A percentile compares a stretch with the other conserved stretches of the same genome.
These are phyloP conservation scores for Poeciliopsis turrubarensis DNA, from an alignment of 2,113 vertebrate species.

Conservation along the genomic window DNA sequence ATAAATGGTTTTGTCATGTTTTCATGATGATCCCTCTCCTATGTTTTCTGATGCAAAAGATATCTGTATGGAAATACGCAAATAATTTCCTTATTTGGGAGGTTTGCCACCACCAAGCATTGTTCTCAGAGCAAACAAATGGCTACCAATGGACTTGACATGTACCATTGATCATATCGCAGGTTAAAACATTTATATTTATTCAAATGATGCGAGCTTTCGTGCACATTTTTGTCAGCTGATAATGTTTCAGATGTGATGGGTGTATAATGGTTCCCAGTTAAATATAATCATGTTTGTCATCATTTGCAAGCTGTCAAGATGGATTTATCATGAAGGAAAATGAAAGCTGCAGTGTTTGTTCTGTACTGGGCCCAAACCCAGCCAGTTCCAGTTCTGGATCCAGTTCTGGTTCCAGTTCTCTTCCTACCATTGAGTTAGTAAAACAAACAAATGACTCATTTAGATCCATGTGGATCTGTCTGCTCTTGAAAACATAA, in stretches of 20 bases:
- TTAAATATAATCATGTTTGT: not conserved
- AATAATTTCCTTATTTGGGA: no score
- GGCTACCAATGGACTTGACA: no score
- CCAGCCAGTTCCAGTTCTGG: not conserved
- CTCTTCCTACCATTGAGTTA: no score
- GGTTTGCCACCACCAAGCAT: no score
- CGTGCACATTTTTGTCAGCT: not conserved
- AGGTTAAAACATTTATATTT: no score
- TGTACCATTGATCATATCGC: no score
- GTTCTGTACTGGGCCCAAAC: not conserved
- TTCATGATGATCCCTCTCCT: no score
- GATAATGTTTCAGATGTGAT: not conserved
- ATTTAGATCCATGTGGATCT: not conserved
- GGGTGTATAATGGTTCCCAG: not conserved
- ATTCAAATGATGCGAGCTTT: not conserved
- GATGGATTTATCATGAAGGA: not conserved
- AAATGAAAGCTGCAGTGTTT: not conserved
- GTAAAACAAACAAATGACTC: not conserved
- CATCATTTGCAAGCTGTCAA: not conserved
- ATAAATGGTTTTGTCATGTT: no score
- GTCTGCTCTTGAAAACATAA: no score
- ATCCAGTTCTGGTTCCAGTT: not conserved
- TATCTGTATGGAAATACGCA: no score
- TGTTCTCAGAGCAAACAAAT: no score
- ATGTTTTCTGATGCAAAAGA: no score